Conservation (phyloP, 1,140 invertebrate species). For the Drosophila baimaii region DNA sequence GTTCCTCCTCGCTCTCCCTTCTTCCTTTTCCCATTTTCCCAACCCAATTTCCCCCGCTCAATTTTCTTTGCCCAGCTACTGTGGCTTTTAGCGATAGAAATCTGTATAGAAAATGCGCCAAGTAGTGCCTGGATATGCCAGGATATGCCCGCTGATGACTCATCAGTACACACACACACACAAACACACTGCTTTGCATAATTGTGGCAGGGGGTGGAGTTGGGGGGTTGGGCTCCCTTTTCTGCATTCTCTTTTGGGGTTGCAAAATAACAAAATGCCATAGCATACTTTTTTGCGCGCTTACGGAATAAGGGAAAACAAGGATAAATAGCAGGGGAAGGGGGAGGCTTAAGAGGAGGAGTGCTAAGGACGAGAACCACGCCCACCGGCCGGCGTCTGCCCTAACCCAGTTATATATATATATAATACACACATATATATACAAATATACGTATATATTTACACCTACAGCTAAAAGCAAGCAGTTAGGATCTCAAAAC, state of each 20-base stretch:
- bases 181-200: conserved; percentile 39
- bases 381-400: conserved; percentile 36
- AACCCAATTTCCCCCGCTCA: no score
- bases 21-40: not conserved
- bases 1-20: not conserved
- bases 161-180: conserved; percentile 41
- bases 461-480: not conserved
- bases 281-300: conserved; percentile 76
- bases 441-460: not conserved
- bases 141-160: conserved; percentile 49
- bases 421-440: not conserved
- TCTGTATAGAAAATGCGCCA: conserved; percentile 43
- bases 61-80: conserved; percentile 3
- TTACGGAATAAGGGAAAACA: conserved; percentile 5
- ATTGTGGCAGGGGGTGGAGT: not conserved
- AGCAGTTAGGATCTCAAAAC: not conserved
- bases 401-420: conserved; percentile 48
- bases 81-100: conserved; percentile 38
- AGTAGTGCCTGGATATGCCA: conserved; percentile 32
- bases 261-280: conserved; percentile 71
- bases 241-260: conserved; percentile 46
- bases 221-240: conserved; percentile 7
- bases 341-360: not conserved
- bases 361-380: not conserved
- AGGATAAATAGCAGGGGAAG: conserved; percentile 6